Evolutionary conservation across 2,113 vertebrate genomes (phyloP).

Genomic region (Gopherus flavomarginatus): DNA sequence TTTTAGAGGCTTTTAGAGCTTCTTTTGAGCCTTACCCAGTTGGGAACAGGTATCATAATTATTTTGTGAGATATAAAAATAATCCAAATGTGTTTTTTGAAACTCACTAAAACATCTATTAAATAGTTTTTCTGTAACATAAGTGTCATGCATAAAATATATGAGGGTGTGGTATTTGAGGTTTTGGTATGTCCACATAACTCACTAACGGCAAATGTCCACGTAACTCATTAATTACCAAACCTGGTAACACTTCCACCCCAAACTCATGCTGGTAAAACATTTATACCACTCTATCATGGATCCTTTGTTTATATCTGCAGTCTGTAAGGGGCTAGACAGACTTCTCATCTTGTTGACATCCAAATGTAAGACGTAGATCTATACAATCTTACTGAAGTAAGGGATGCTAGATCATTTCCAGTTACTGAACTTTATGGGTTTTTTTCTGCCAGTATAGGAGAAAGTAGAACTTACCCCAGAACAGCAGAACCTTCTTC

Average conservation of each 20-base stretch:
- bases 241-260: neutral
- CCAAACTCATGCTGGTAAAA: neutral
- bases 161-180: neutral
- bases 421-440: constrained; percentile 37
- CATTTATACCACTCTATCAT: neutral
- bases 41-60: too few relatives aligned
- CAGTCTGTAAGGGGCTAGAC: neutral
- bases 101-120: neutral
- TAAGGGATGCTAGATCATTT: neutral
- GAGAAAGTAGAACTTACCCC: constrained; percentile 90
- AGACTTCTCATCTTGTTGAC: neutral
- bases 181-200: neutral
- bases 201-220: neutral
- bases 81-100: neutral
- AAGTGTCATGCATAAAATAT: neutral
- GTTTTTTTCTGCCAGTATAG: constrained; percentile 82
- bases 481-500: constrained; percentile 89
- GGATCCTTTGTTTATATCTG: neutral
- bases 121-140: neutral
- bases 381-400: neutral
- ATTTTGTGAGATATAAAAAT: neutral
- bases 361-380: neutral
- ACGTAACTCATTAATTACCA: neutral
- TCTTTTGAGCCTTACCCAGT: neutral
- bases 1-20: neutral